Conservation (phyloP, 2,797 vertebrate species). For the Eulemur rubriventer region DNA sequence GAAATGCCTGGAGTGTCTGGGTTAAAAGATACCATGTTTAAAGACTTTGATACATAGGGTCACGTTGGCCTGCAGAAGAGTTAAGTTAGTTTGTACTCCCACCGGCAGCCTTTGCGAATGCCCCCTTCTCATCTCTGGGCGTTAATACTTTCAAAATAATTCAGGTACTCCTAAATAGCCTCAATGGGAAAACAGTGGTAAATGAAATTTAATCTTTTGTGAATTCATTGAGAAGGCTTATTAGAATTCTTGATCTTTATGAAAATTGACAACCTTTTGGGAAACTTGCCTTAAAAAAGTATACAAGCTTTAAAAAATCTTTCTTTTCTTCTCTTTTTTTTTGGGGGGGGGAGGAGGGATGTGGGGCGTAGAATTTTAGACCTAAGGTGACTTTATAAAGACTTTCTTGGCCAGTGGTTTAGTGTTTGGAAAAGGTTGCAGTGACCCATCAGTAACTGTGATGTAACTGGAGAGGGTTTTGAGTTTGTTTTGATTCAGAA, state of each 20-base stretch:
- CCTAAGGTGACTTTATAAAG: neutral
- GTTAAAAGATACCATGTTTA: neutral
- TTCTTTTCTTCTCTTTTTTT: neutral
- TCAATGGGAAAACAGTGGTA: neutral
- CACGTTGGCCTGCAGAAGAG: neutral
- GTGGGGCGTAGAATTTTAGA: neutral
- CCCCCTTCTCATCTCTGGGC: neutral
- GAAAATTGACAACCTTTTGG: neutral
- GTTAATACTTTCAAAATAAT: neutral
- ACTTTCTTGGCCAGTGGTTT: neutral
- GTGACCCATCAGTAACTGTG: neutral
- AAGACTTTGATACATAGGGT: neutral
- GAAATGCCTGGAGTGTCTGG: neutral
- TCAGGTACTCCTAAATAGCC: neutral
- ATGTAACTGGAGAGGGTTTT: neutral
- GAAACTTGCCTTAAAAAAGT: neutral
- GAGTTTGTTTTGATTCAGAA: neutral
- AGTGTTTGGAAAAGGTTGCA: neutral
- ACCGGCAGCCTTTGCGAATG: neutral
- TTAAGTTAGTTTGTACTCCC: neutral
- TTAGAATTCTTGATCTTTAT: constrained; percentile 25
- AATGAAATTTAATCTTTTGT: neutral
- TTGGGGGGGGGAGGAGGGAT: too few relatives aligned
- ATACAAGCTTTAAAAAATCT: neutral
- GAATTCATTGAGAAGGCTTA: neutral